Evolutionary conservation across 2,113 vertebrate genomes (phyloP), one percentile per base, ranked within the genome.

Genomic region (Nicator chloris): DNA sequence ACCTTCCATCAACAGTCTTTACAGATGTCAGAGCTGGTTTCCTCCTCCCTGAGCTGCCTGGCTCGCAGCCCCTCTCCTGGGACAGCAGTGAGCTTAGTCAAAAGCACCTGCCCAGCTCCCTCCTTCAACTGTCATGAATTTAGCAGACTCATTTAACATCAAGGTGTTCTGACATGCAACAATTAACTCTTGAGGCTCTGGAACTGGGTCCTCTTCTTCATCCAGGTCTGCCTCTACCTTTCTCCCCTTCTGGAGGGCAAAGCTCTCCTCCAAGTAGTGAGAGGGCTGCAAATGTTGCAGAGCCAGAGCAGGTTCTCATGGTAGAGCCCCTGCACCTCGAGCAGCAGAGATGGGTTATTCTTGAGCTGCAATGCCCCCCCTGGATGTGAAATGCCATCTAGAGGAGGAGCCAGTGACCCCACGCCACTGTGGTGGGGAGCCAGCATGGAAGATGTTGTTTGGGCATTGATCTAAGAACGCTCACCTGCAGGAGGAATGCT

Each of bases 61-160:
- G 40, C 66, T 93, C 79, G 59, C 80, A 56, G 57, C 65, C 45
- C 31, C 63, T 93, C 18, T 45, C 30, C 16, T 0, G 0, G 45
- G 68, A 85, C 65, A 82, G 45, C 69, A 68, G 23, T 40, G 13
- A 75, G 65, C 64, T 81, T 51, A 68, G 60, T 80, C 72, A 88
- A 83, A 96, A 95, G 88, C 95, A 96, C 94, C 93, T 95, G 93
- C 80, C 86, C 68, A 66, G 86, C 80, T 70, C 33, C 63, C 59
- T 84, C 83, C 60, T 77, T 91, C 71, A 64, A 63, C 72, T 93
- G 44, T 53, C 72, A 39, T 64, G 61, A 79, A 64, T 90, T 90
- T 72, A 90, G 1, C 6, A 60, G 23, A 65, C 15, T 70, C 14
- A 30, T 73, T 95, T 81, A 71, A 86, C 45, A 90, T 79, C 59